These are phyloP conservation scores for Schizopygopsis malacanthus DNA, from an alignment of 2,797 vertebrate genomes.

Conservation along the genomic window DNA sequence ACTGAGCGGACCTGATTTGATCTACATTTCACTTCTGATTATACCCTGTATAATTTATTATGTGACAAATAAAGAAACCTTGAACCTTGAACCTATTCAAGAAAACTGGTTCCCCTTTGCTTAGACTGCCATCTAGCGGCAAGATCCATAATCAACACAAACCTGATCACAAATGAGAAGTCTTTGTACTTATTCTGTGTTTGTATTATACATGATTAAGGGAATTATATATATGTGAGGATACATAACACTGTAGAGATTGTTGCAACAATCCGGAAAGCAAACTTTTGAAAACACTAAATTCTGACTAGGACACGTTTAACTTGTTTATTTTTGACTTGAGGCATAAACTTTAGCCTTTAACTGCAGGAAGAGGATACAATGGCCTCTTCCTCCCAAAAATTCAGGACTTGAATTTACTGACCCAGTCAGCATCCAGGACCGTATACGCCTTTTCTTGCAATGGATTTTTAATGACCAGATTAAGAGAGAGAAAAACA, in stretches of 20 bases:
- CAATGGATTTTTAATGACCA: neutral
- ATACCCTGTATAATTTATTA: too few species aligned
- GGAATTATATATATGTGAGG: neutral
- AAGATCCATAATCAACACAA: neutral
- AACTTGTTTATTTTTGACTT: neutral
- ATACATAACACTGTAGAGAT: neutral
- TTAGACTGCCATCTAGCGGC: slow-evolving; percentile 26
- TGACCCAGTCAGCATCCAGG: neutral
- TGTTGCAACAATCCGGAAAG: neutral
- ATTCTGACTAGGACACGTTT: neutral
- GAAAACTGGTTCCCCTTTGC: neutral
- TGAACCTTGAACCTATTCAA: neutral
- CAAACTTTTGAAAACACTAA: neutral
- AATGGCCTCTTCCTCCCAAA: neutral
- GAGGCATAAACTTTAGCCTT: neutral
- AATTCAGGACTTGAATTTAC: neutral
- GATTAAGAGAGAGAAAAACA: neutral
- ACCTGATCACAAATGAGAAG: neutral
- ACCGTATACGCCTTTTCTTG: neutral
- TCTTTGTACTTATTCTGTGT: neutral
- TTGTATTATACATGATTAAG: neutral
- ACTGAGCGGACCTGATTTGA: too few species aligned
- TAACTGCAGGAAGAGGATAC: neutral
- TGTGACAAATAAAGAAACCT: too few species aligned
- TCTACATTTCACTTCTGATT: too few species aligned